Evolutionary conservation across 2,797 vertebrate genomes (phyloP).

Genomic region (Platalea minor): DNA sequence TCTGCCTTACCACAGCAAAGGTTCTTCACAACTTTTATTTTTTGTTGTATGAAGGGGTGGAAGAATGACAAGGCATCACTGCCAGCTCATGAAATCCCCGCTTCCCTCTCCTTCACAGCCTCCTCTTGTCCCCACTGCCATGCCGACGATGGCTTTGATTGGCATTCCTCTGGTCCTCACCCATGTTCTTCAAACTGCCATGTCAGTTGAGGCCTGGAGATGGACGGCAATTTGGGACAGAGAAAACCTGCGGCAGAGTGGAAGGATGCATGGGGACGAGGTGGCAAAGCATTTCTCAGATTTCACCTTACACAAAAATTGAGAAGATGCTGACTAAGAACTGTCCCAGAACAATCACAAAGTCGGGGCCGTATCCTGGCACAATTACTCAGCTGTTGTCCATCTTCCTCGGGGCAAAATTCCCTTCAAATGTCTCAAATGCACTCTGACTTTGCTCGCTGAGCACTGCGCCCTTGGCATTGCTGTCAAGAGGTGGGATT

Average conservation of each 20-base stretch:
- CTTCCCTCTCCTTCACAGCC: neutral
- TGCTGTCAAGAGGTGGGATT: neutral
- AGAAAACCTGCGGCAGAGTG: neutral
- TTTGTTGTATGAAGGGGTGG: neutral
- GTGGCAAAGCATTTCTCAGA: neutral
- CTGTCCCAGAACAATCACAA: neutral
- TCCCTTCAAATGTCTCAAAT: neutral
- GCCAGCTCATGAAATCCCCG: neutral
- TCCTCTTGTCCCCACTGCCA: neutral
- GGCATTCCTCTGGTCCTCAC: neutral
- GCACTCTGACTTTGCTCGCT: neutral
- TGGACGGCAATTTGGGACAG: neutral
- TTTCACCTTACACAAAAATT: neutral
- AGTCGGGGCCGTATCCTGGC: neutral
- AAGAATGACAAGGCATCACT: neutral
- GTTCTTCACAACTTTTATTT: neutral
- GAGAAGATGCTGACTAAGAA: neutral
- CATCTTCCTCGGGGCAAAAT: neutral
- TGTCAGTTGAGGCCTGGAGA: neutral
- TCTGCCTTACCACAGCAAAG: neutral
- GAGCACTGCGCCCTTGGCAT: rapidly evolving
- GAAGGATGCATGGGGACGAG: neutral
- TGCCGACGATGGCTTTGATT: neutral
- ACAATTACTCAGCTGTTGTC: neutral
- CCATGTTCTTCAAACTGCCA: neutral